phyloP scores from a whole-genome alignment of 2,888 invertebrate genomes.

The Platerodrilus igneus region DNA sequence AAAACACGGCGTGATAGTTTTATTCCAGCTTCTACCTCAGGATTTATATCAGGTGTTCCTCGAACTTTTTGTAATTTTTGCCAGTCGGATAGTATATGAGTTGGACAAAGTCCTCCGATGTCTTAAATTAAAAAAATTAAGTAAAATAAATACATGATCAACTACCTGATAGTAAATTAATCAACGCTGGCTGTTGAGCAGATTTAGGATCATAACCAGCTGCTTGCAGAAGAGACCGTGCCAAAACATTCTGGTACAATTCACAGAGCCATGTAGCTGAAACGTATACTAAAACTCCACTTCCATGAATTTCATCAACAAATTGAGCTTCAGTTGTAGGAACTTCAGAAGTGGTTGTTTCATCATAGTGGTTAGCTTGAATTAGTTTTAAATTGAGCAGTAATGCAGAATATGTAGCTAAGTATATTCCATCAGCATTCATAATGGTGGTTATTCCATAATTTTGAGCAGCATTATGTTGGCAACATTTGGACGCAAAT shows the following conservation, averaged over 20 bases:
- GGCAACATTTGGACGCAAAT: slow-evolving; percentile 87
- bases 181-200: slow-evolving; percentile 59
- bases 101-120: slow-evolving; percentile 77
- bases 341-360: slow-evolving; percentile 44
- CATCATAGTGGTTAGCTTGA: slow-evolving; percentile 68
- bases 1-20: slow-evolving; percentile 73
- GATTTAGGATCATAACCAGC: slow-evolving; percentile 60
- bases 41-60: slow-evolving; percentile 60
- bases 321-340: slow-evolving; percentile 80
- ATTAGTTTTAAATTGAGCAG: slow-evolving; percentile 77
- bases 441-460: slow-evolving; percentile 70
- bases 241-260: slow-evolving; percentile 81
- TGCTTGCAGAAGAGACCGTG: slow-evolving; percentile 65
- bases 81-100: slow-evolving; percentile 83
- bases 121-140: slow-evolving; percentile 53
- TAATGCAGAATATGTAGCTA: slow-evolving; percentile 83
- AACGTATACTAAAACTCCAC: slow-evolving; percentile 87
- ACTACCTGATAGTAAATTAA: slow-evolving; percentile 70
- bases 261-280: slow-evolving; percentile 92
- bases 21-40: slow-evolving; percentile 73
- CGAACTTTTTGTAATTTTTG: slow-evolving; percentile 76
- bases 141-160: slow-evolving; percentile 4
- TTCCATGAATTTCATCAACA: slow-evolving; percentile 86
- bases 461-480: slow-evolving; percentile 65
- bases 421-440: slow-evolving; percentile 92